Evolutionary conservation across 2,797 vertebrate species (phyloP), one percentile per base, ranked within the genome.

Genomic region (Coccyzus lansbergi): DNA sequence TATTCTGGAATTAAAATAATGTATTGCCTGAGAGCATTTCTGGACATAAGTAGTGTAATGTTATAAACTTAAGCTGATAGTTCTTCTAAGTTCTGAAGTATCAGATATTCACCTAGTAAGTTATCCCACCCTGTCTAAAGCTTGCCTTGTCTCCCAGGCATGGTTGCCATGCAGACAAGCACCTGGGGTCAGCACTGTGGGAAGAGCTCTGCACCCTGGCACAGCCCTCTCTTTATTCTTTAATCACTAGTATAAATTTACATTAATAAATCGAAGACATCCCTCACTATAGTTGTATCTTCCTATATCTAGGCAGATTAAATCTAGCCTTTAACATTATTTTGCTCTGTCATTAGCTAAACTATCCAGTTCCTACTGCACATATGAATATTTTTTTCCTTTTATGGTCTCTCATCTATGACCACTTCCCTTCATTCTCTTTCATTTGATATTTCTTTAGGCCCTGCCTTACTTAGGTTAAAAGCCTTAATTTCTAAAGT

Each of bases 401-500:
- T n/a, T 74, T 48, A 12, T 2, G 21, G 31, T 42, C 49, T 67
- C 15, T 63, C 0, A 0, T 60, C 40, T 51, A 2, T 10, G 3
- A n/a, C 29, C 6, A 12, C 9, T 62, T 93, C 3, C 28, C 21
- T 83, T 74, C 12, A 5, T 87, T 84, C n/a, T 67, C 44, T 65
- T 86, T 42, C 10, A 31, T 64, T 49, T 60, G 56, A 22, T 67
- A 17, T 21, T 83, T 87, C 25, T 65, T 92, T 84, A 86, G 88
- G 11, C 33, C 15, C 8, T 78, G 3, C 19, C 16, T 88, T 88
- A 64, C 44, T 75, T 67, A 24, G 25, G 31, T 77, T 74, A 55
- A 93, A 93, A 93, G 51, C 62, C 13, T 72, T 72, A 65, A 75
- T 22, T 94, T 93, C 17, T 65, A 65, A 71, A 78, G 53, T 21